Conservation (phyloP, 2,888 invertebrate genomes). For the Subacronicta megacephala region DNA sequence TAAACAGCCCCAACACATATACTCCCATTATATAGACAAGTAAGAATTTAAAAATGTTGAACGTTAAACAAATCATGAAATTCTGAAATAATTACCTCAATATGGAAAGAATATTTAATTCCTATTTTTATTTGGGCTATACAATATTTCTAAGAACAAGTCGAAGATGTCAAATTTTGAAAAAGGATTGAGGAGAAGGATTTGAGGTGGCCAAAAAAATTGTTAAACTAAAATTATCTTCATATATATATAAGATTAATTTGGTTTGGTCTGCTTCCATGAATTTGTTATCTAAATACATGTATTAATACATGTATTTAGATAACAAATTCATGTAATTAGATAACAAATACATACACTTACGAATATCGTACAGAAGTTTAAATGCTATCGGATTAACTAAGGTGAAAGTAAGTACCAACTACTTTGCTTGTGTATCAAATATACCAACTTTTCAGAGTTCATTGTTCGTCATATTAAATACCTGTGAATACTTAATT, state of each 20-base stretch:
- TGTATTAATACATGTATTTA: too few relatives aligned
- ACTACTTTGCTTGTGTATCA: too few relatives aligned
- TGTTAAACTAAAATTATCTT: background rate
- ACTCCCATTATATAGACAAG: conserved; percentile 4
- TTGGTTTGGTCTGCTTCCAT: background rate
- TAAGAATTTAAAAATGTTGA: conserved; percentile 25
- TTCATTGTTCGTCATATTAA: too few relatives aligned
- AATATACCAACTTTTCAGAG: too few relatives aligned
- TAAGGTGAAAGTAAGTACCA: too few relatives aligned
- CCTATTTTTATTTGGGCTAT: conserved; percentile 10
- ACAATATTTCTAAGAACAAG: background rate
- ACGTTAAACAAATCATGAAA: conserved; percentile 15
- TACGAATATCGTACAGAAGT: too few relatives aligned
- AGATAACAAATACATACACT: too few relatives aligned
- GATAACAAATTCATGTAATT: background rate
- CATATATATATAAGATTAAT: background rate
- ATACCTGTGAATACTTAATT: too few relatives aligned
- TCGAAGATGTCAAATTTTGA: too few relatives aligned
- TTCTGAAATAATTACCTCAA: conserved; percentile 40
- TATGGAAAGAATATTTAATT: conserved; percentile 20
- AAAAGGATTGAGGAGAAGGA: too few relatives aligned
- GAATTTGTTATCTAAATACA: background rate
- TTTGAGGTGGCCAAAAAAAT: background rate
- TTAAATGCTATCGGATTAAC: too few relatives aligned
- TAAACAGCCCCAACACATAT: conserved; percentile 26